Percentiles rank a stretch among this genome's conserved stretches.
Evolutionary conservation across 2,888 invertebrate genomes (phyloP).

Genomic region (Achlya flavicornis): DNA sequence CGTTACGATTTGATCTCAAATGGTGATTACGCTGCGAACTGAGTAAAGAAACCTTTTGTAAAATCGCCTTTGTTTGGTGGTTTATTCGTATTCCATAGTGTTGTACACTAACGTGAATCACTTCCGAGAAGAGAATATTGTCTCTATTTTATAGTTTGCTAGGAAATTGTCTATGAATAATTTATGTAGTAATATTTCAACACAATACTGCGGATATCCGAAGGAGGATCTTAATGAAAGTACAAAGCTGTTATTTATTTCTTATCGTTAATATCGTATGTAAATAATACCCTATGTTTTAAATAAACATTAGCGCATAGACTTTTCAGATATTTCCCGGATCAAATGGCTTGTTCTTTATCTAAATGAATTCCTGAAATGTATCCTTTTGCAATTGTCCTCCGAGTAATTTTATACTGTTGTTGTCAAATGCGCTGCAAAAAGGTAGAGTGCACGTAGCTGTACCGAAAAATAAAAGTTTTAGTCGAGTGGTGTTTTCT

Average conservation of each 20-base stretch:
- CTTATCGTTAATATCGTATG: neutral
- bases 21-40: conserved; percentile 40
- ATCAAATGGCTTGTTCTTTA: too few species aligned
- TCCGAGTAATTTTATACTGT: conserved; percentile 13
- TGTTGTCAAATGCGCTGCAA: conserved; percentile 36
- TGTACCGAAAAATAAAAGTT: conserved; percentile 53
- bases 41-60: conserved; percentile 46
- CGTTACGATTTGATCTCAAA: conserved; percentile 28
- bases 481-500: conserved; percentile 49
- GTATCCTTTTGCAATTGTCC: neutral
- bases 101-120: neutral
- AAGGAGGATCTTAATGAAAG: conserved; percentile 7
- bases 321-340: neutral
- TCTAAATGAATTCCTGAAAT: neutral
- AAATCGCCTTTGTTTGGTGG: conserved; percentile 39
- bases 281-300: neutral
- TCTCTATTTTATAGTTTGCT: neutral
- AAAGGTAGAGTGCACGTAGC: conserved; percentile 50
- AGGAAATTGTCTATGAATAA: conserved; percentile 12
- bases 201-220: neutral
- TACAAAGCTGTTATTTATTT: conserved; percentile 10
- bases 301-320: neutral
- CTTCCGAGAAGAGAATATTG: neutral
- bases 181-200: conserved; percentile 11
- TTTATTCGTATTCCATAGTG: conserved; percentile 23